Conservation (phyloP, 2,113 vertebrate genomes). For the Varanus salvator region DNA sequence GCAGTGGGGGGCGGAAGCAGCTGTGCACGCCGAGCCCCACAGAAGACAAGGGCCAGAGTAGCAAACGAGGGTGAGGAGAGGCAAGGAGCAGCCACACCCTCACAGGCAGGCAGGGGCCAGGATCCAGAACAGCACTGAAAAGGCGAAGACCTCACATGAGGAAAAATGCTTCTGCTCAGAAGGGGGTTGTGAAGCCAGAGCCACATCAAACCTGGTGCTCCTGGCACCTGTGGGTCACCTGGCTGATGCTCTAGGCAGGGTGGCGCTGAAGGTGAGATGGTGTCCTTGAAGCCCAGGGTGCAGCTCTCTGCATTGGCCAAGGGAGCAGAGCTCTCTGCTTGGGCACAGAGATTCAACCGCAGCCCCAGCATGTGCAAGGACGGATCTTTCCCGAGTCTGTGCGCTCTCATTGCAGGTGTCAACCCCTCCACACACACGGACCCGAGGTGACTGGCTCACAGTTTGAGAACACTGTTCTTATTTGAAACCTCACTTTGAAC, state of each 20-base stretch:
- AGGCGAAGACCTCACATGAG: background rate
- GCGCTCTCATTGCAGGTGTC: background rate
- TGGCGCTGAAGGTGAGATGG: background rate
- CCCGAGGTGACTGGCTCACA: background rate
- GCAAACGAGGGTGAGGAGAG: background rate
- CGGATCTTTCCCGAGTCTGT: background rate
- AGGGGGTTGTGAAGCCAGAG: background rate
- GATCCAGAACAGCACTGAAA: background rate
- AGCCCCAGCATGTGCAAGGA: background rate
- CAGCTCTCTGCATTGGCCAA: background rate
- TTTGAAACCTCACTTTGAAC: background rate
- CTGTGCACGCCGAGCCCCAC: background rate
- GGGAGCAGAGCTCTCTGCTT: background rate
- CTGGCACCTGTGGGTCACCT: background rate
- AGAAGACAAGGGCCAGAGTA: background rate
- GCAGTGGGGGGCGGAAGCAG: background rate
- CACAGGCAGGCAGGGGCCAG: background rate
- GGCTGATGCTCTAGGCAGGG: too few relatives aligned
- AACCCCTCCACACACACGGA: background rate
- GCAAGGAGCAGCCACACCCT: background rate
- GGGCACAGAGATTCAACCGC: background rate
- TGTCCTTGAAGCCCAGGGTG: too few relatives aligned
- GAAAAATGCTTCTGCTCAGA: background rate
- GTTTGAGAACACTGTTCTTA: background rate
- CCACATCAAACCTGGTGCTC: background rate